Evolutionary conservation across 1,140 invertebrate species (phyloP), one percentile per base, ranked within the genome.

Genomic region (Drosophila asahinai): DNA sequence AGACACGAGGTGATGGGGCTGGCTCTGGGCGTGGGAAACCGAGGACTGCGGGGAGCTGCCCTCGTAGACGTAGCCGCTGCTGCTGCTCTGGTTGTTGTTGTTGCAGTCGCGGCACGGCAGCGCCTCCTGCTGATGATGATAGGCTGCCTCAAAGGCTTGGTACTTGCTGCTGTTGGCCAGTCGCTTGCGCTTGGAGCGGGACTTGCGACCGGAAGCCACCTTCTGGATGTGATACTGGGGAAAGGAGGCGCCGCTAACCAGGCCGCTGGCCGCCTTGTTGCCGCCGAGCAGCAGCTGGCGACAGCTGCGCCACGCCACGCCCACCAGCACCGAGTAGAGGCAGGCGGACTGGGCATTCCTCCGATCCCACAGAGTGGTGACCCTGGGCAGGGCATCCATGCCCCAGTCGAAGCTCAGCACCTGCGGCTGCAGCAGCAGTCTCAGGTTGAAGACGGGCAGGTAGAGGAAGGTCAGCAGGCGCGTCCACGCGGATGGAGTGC

Each of bases 321-420:
- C 93, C 25, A 93, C 93, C 43, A 96, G 78, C 9, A 93, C 83
- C 1, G 93, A 92, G 91, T 98, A 99, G 65, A 98, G 96, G 12
- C 95, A 92, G 9, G 96, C 77, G 1, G 96, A 95, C 45, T 95
- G 93, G 6, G 97, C 84, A 91, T 98, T 98, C 55, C 98, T 94
- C 0, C 94, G 91, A 93, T 99, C 98, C 63, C 94, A 94, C 5
- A 97, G 55, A 6, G 95, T 94, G 1, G 94, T 95, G 66, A 99
- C 95, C 59, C 97, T 94, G 1, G 97, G 97, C 77, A 99, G 96
- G 1, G 98, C 96, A 78, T 98, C 97, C 98, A 99, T 99, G 5
- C 97, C 98, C 98, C 98, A 99, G 92, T 99, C 98, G 92, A 98
- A 99, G 92, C 97, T 98, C 33, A 99, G 93, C 51, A 95, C 95